Evolutionary conservation across 2,113 vertebrate genomes (phyloP), one percentile per base, ranked within the genome.

Genomic region (Callithrix jacchus): DNA sequence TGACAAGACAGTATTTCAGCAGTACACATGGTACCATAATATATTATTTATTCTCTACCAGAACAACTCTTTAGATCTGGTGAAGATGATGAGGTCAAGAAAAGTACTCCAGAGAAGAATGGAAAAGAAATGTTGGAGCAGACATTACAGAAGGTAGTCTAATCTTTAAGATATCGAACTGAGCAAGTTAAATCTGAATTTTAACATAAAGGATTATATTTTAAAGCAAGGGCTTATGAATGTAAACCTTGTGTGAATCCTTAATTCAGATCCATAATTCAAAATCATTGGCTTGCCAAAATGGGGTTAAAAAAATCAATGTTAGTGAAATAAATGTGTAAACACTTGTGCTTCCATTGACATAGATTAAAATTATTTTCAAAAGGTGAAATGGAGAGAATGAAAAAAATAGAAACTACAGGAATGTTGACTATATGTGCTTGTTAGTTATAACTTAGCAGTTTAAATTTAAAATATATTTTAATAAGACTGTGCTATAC

Each of bases 81-180:
- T 95, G 98, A 99, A 97, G 98, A 98, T 97, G 97, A 96, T 58
- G 98, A 89, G 97, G 98, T 99, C 98, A 99, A 98, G 97, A 99
- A 97, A 97, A 99, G 98, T 98, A 97, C 98, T 97, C 98, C 98
- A 96, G 98, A 98, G 98, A 99, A 98, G 98, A 98, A 98, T 96
- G 97, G 97, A 95, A 98, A 99, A 96, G 98, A 98, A 97, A 98
- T 98, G 98, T 97, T 98, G 86, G 98, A 98, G 94, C 98, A 99
- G 95, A 99, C 98, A 66, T 98, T 99, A 97, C 98, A 98, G 97
- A 99, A 99, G 99, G 99, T 99, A 99, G 93, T 97, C 93, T 97
- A 97, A 98, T 98, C 96, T 98, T 95, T 97, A 98, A 95, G 94
- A 97, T 97, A 98, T 94, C 85, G 98, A 98, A 8, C 70, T 20